A percentile compares a stretch with the other conserved stretches of the same genome.
Evolutionary conservation across 53 echinoderm and acorn worm genomes (phyloP).

Genomic region (Crossaster papposus): DNA sequence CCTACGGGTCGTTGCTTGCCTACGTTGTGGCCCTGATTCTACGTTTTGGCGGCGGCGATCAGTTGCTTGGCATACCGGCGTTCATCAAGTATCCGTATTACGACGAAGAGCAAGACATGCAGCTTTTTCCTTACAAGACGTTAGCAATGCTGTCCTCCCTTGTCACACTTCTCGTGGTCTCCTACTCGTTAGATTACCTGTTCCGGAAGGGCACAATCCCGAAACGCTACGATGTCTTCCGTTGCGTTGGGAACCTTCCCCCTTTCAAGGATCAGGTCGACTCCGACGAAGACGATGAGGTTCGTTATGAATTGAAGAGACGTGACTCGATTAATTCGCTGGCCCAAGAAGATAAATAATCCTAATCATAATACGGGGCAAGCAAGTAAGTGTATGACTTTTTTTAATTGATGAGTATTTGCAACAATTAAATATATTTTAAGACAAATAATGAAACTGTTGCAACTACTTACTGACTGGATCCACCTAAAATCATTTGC

Average conservation of each 20-base stretch:
- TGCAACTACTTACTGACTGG: too few species aligned
- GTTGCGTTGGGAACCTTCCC: conserved; percentile 68
- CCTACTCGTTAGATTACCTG: conserved; percentile 65
- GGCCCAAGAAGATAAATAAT: neutral
- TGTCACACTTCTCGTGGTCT: conserved; percentile 70
- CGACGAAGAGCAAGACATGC: conserved; percentile 63
- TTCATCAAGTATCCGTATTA: conserved; percentile 80
- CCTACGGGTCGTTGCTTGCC: conserved; percentile 70
- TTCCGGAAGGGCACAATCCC: conserved; percentile 59
- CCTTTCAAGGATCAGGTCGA: neutral
- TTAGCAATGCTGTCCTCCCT: conserved; percentile 76
- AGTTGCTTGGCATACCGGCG: conserved; percentile 62
- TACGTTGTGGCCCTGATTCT: conserved; percentile 70
- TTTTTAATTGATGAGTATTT: too few species aligned
- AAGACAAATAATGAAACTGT: too few species aligned
- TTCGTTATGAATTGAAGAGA: too few species aligned
- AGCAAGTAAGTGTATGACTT: neutral
- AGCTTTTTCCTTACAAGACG: conserved; percentile 88
- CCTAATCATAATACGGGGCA: neutral
- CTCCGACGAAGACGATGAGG: too few species aligned
- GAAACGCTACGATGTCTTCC: conserved; percentile 71
- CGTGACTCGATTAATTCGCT: too few species aligned
- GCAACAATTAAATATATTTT: too few species aligned
- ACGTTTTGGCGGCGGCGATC: conserved; percentile 67
- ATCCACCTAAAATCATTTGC: too few species aligned